Evolutionary conservation across 2,113 vertebrate species (phyloP), one percentile per base, ranked within the genome.

Genomic region (Cyprinodon tularosa): DNA sequence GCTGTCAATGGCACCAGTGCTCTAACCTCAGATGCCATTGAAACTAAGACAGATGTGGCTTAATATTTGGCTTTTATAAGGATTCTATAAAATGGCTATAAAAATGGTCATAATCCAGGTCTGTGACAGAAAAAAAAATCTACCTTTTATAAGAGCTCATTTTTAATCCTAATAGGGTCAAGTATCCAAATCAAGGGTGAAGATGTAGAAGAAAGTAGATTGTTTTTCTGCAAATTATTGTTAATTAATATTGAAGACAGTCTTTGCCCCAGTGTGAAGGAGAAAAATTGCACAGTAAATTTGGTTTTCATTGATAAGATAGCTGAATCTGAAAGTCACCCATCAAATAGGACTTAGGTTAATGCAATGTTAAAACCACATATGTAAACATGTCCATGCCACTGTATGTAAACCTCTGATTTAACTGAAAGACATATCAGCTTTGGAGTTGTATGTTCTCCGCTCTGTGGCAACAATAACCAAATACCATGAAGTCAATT

Each of bases 401-500:
- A 20, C 2, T 53, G 7, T 20, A 53, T 53, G 8, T 20, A n/a
- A 53, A 53, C 50, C 50, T 20, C 50, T 53, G 15, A 53, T 17
- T 53, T 7, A 53, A 8, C 15, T 10, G 9, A 9, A 3, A 9
- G 2, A n/a, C 11, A 10, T 36, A 10, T 15, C 57, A 44, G 61
- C 39, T 37, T 0, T 42, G 7, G 13, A 50, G 15, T 67, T 36
- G 40, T 42, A 36, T 13, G 36, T 39, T 71, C 5, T 10, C 0
- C 11, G 1, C 15, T 36, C 68, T 50, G 53, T 65, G 59, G 68
- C 37, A 20, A 72, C 38, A 74, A 61, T 14, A 39, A 67, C 67
- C 53, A 62, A 66, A 71, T n/a, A 61, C 50, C 37, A 76, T 42
- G 11, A 63, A 72, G 66, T 48, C 3, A 6, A 65, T 76, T 86